A percentile compares a stretch with the other conserved stretches of the same genome.
These are phyloP conservation scores for Cremastobaeus sp. DNA, from an alignment of 2,888 invertebrate genomes.

Conservation along the genomic window DNA sequence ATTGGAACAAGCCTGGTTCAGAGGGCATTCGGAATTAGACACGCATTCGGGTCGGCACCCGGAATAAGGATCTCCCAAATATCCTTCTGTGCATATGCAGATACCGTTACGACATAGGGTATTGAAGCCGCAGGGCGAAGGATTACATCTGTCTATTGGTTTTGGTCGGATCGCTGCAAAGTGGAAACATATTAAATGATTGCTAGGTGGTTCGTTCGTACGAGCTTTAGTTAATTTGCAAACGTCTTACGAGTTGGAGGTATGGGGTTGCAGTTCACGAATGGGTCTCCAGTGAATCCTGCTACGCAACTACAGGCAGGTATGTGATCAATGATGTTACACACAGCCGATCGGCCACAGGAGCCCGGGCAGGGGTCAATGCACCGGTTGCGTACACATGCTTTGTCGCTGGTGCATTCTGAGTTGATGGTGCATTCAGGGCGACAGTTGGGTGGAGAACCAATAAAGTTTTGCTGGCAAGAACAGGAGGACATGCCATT, in stretches of 20 bases:
- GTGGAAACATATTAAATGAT: constrained; percentile 2
- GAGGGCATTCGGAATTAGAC: constrained; percentile 87
- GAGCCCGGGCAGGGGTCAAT: constrained; percentile 90
- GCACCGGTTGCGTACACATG: constrained; percentile 89
- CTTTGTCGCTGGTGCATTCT: constrained; percentile 85
- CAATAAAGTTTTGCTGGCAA: constrained; percentile 86
- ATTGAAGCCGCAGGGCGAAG: constrained; percentile 87
- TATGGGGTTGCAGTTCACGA: constrained; percentile 16
- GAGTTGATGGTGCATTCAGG: constrained; percentile 87
- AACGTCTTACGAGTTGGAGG: constrained; percentile 23
- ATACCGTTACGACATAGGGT: constrained; percentile 81
- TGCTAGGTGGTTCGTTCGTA: background rate
- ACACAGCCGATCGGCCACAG: constrained; percentile 84
- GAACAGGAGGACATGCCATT: constrained; percentile 85
- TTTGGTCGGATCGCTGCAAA: constrained; percentile 67
- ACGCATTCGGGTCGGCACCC: constrained; percentile 91
- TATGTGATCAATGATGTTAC: constrained; percentile 86
- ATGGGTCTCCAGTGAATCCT: constrained; percentile 83
- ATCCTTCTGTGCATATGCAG: constrained; percentile 76
- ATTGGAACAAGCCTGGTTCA: constrained; percentile 86
- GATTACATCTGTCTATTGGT: constrained; percentile 82
- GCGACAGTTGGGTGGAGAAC: constrained; percentile 88
- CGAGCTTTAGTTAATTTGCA: too few relatives aligned
- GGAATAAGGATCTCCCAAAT: constrained; percentile 79
- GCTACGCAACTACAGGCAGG: constrained; percentile 88